A percentile compares a stretch with the other conserved stretches of the same genome.
Evolutionary conservation across 1,140 invertebrate species (phyloP).

Genomic region (Ostrea edulis): DNA sequence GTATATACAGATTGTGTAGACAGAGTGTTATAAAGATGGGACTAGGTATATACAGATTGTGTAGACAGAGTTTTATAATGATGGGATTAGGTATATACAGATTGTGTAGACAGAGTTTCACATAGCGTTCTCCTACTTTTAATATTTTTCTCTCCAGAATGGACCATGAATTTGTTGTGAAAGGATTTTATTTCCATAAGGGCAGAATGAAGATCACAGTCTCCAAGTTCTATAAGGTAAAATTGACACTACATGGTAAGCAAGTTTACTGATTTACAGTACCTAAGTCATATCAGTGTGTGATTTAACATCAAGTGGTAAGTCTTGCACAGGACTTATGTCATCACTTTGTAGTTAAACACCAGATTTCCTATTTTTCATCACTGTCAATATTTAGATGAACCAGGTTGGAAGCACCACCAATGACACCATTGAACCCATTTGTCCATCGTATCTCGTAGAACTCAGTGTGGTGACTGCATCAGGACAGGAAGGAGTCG

Average conservation of each 20-base stretch:
- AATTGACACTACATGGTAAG: not conserved
- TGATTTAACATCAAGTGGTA: no score
- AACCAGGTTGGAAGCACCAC: slow-evolving; percentile 81
- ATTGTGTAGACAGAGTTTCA: not conserved
- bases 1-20: no score
- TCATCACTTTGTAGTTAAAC: no score
- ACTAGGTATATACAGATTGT: no score
- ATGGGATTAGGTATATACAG: no score
- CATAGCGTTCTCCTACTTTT: not conserved
- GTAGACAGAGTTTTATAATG: no score
- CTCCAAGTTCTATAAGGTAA: slow-evolving; percentile 93
- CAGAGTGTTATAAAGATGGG: no score
- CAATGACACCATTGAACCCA: slow-evolving; percentile 86
- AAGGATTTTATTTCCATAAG: slow-evolving; percentile 97
- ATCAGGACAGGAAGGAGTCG: slow-evolving; percentile 93
- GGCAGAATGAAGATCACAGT: slow-evolving; percentile 98
- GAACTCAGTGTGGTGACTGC: slow-evolving; percentile 96
- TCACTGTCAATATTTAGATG: slow-evolving; percentile 80
- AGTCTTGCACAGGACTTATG: no score
- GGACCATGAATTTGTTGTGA: slow-evolving; percentile 96
- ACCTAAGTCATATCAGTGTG: no score
- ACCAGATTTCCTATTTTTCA: not conserved
- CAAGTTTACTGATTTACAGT: no score
- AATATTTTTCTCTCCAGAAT: slow-evolving; percentile 70
- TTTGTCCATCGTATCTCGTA: slow-evolving; percentile 95